These are phyloP conservation scores for Strigops habroptila DNA, from an alignment of 2,113 vertebrate genomes.

Conservation along the genomic window DNA sequence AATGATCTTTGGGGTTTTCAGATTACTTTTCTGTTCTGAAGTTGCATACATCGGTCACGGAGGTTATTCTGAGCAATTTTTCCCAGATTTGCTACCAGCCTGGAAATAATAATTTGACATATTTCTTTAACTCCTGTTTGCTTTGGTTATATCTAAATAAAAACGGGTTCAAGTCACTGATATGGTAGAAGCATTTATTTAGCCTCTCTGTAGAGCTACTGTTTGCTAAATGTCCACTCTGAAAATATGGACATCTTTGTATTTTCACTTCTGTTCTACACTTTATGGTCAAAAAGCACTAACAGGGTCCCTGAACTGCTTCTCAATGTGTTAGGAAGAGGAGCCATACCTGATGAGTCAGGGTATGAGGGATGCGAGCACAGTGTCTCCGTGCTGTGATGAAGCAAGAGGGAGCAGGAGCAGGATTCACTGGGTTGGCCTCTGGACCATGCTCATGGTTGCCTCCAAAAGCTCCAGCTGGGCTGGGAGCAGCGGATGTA, in stretches of 20 bases:
- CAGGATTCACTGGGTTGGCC: neutral
- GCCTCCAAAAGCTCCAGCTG: neutral
- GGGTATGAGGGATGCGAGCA: neutral
- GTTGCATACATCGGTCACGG: neutral
- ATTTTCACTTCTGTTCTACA: neutral
- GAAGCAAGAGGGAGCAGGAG: neutral
- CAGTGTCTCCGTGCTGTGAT: neutral
- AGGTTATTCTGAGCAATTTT: neutral
- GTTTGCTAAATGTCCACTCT: neutral
- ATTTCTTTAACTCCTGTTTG: neutral
- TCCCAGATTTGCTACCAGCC: neutral
- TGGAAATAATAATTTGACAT: neutral
- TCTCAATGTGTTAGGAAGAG: neutral
- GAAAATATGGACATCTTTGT: neutral
- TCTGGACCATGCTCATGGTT: rapidly evolving
- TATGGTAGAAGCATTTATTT: neutral
- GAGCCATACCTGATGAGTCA: neutral
- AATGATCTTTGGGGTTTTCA: neutral
- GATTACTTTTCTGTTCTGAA: neutral
- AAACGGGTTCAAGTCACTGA: neutral
- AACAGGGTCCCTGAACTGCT: neutral
- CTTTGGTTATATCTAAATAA: neutral
- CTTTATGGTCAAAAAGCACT: neutral
- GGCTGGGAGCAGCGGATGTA: neutral
- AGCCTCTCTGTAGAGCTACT: neutral